A percentile compares a stretch with the other conserved stretches of the same genome.
phyloP scores from a whole-genome alignment of 2,797 vertebrate species.

The Tenualosa ilisha region DNA sequence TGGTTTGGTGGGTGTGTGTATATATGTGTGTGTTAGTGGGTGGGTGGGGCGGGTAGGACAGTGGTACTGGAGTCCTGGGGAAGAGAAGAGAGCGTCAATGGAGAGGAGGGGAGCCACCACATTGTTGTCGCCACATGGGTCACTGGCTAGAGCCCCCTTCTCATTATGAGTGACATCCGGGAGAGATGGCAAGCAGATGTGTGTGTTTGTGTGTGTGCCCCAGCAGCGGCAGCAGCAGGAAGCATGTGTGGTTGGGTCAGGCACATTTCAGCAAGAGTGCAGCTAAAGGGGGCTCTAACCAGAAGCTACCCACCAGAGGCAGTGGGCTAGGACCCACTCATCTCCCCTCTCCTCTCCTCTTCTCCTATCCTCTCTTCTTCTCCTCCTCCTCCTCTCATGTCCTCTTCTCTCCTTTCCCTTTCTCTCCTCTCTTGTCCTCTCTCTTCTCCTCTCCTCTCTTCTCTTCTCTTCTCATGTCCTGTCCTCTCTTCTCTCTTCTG shows the following conservation, averaged over 20 bases:
- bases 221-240: not conserved
- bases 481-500: not conserved
- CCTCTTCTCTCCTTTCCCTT: too few relatives aligned
- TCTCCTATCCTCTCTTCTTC: too few relatives aligned
- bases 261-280: not conserved
- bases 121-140: conserved; percentile 46
- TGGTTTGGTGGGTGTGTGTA: not conserved
- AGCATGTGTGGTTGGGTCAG: not conserved
- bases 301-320: not conserved
- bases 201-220: conserved; percentile 39
- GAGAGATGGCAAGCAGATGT: conserved; percentile 67
- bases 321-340: not conserved
- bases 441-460: too few relatives aligned
- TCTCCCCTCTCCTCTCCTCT: not conserved
- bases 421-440: too few relatives aligned
- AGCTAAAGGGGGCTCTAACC: not conserved
- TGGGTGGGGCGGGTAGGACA: too few relatives aligned
- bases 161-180: conserved; percentile 62
- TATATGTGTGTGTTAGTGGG: not conserved
- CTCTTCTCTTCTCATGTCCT: not conserved
- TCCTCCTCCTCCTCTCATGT: too few relatives aligned
- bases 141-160: conserved; percentile 58
- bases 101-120: conserved; percentile 9
- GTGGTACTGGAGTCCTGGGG: not conserved
- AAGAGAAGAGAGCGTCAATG: not conserved